Evolutionary conservation across 2,113 vertebrate species (phyloP).

Genomic region (Notothenia rossii): DNA sequence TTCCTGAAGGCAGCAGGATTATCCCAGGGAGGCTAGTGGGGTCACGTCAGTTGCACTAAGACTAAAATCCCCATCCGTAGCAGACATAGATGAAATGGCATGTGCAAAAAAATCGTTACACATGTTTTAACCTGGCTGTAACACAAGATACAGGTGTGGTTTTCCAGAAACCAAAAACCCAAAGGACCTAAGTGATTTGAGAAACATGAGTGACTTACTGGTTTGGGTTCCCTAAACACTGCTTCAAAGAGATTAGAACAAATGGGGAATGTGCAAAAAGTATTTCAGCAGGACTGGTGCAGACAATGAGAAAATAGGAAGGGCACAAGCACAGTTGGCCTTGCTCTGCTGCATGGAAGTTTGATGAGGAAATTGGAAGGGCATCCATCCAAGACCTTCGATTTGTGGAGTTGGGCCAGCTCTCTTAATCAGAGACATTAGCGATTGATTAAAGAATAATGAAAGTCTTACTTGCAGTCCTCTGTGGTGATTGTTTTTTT

Average conservation of each 20-base stretch:
- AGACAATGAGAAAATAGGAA: constrained; percentile 34
- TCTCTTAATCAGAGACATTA: constrained; percentile 39
- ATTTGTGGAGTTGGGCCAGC: constrained; percentile 48
- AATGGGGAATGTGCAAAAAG: constrained; percentile 25
- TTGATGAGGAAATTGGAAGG: constrained; percentile 59
- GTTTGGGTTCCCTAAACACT: constrained; percentile 23
- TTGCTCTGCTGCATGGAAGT: constrained; percentile 32
- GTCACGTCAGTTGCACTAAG: constrained; percentile 66
- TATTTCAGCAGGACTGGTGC: constrained; percentile 37
- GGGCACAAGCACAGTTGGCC: constrained; percentile 16
- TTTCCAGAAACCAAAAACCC: constrained; percentile 13
- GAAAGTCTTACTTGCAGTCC: constrained; percentile 21
- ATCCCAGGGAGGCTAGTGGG: constrained; percentile 65
- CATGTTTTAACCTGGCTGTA: constrained; percentile 30
- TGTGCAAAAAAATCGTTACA: constrained; percentile 32
- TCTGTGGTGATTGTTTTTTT: constrained; percentile 33
- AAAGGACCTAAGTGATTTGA: constrained; percentile 14
- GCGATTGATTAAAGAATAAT: constrained; percentile 39
- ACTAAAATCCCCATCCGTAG: constrained; percentile 61
- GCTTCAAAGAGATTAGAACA: constrained; percentile 22
- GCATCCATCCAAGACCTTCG: constrained; percentile 53
- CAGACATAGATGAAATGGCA: constrained; percentile 54
- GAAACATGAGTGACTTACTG: constrained; percentile 15
- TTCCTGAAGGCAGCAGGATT: constrained; percentile 81
- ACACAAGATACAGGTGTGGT: constrained; percentile 25